Percentiles rank a stretch among this genome's conserved stretches.
phyloP scores from a whole-genome alignment of 2,888 invertebrate species.

The Pseudococcus jackbeardsleyi region DNA sequence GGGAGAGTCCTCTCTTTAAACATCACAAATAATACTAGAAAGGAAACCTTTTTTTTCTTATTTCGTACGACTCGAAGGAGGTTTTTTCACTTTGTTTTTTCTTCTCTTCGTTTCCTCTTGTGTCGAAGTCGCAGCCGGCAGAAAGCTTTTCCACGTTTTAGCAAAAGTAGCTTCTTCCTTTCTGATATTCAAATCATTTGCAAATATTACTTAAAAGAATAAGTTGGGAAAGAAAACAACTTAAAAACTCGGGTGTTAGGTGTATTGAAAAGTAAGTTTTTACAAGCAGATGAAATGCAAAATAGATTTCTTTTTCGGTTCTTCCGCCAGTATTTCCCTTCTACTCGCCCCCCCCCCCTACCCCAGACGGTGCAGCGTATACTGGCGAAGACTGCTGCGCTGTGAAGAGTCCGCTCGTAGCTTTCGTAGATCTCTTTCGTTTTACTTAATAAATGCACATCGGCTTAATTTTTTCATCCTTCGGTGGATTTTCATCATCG shows the following conservation, averaged over 20 bases:
- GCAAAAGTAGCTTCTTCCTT: constrained; percentile 61
- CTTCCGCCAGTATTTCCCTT: not conserved
- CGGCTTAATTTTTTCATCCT: constrained; percentile 58
- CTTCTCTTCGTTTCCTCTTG: not conserved
- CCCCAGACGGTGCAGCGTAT: not conserved
- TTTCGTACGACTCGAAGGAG: too few species aligned
- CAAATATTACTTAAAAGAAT: constrained; percentile 65
- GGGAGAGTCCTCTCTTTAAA: constrained; percentile 43
- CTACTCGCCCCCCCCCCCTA: not conserved
- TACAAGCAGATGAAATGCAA: constrained; percentile 64
- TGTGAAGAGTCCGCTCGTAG: not conserved
- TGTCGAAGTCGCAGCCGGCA: not conserved
- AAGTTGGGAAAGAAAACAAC: constrained; percentile 64
- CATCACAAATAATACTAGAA: constrained; percentile 30
- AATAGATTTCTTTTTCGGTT: constrained; percentile 47
- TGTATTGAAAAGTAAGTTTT: constrained; percentile 64
- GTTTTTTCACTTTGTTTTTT: constrained; percentile 24
- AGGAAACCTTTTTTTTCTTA: constrained; percentile 27
- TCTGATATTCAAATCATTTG: constrained; percentile 64
- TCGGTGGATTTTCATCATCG: not conserved
- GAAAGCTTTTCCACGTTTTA: constrained; percentile 63
- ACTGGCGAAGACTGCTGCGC: not conserved
- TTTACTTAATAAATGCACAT: constrained; percentile 46
- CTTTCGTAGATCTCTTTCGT: not conserved
- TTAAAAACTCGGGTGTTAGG: constrained; percentile 62